A percentile compares a stretch with the other conserved stretches of the same genome.
phyloP scores from a whole-genome alignment of 2,888 invertebrate genomes.

The Acleris cristana region DNA sequence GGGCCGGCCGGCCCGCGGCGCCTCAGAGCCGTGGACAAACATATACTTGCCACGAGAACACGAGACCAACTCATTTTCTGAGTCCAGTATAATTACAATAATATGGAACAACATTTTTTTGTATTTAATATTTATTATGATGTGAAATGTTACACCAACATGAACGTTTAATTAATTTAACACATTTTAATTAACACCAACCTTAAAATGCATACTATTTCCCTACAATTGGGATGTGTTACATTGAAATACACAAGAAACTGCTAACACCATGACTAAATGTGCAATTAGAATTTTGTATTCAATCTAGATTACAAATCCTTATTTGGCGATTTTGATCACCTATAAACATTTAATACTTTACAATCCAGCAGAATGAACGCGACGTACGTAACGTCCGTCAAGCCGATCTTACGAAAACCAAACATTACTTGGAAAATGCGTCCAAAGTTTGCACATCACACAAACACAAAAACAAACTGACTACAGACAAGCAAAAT shows the following conservation, averaged over 20 bases:
- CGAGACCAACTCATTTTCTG: conserved; percentile 45
- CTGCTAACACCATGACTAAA: conserved; percentile 45
- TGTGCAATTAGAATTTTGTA: conserved; percentile 44
- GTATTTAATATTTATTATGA: conserved; percentile 45
- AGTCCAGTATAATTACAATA: conserved; percentile 45
- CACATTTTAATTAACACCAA: conserved; percentile 49
- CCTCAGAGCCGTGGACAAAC: neutral
- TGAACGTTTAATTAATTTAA: conserved; percentile 55
- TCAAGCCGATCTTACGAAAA: conserved; percentile 1
- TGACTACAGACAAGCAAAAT: conserved; percentile 17
- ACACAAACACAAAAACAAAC: conserved; percentile 23
- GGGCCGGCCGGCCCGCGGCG: too few species aligned
- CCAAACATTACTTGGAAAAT: conserved; percentile 2
- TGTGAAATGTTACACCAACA: conserved; percentile 54
- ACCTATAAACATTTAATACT: conserved; percentile 29
- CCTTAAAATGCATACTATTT: conserved; percentile 50
- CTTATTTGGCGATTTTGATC: conserved; percentile 42
- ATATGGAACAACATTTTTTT: conserved; percentile 39
- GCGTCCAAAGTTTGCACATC: conserved; percentile 21
- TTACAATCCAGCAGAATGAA: conserved; percentile 25
- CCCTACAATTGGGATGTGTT: conserved; percentile 40
- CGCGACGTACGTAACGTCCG: conserved; percentile 10
- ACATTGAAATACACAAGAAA: conserved; percentile 45
- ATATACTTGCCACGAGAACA: conserved; percentile 40
- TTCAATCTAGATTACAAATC: conserved; percentile 44